Conservation (phyloP, 1,140 invertebrate genomes). For the Augochlora pura region DNA sequence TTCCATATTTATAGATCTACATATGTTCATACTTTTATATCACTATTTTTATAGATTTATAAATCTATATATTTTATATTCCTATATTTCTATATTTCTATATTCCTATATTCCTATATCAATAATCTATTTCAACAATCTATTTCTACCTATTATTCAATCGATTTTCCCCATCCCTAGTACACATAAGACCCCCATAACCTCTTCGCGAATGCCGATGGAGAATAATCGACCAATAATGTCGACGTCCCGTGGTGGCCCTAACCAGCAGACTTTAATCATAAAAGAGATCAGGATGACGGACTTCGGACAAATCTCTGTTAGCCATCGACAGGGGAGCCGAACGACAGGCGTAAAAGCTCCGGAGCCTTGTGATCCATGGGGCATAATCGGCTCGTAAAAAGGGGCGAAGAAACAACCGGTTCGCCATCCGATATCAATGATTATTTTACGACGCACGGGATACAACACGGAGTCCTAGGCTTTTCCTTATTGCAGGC, state of each 20-base stretch:
- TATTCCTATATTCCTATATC: no score
- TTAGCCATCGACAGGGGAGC: neutral
- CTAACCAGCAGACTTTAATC: neutral
- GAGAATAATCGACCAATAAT: neutral
- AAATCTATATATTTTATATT: no score
- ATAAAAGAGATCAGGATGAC: neutral
- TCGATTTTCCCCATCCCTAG: no score
- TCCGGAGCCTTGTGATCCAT: neutral
- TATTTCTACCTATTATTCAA: no score
- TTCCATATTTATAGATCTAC: no score
- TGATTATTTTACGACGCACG: conserved; percentile 25
- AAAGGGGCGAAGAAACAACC: neutral
- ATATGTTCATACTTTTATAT: no score
- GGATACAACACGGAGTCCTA: neutral
- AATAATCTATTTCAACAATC: no score
- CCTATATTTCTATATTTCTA: no score
- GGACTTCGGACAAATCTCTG: conserved; percentile 15
- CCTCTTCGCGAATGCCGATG: neutral
- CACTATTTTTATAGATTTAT: no score
- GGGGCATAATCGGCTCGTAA: conserved; percentile 20
- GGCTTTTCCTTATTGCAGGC: neutral
- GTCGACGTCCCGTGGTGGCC: neutral
- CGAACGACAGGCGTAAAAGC: conserved; percentile 4
- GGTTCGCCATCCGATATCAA: conserved; percentile 7
- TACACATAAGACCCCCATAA: neutral